Evolutionary conservation across 2,888 invertebrate species (phyloP), one percentile per base, ranked within the genome.

Genomic region (Chrysopilus asiliformis): DNA sequence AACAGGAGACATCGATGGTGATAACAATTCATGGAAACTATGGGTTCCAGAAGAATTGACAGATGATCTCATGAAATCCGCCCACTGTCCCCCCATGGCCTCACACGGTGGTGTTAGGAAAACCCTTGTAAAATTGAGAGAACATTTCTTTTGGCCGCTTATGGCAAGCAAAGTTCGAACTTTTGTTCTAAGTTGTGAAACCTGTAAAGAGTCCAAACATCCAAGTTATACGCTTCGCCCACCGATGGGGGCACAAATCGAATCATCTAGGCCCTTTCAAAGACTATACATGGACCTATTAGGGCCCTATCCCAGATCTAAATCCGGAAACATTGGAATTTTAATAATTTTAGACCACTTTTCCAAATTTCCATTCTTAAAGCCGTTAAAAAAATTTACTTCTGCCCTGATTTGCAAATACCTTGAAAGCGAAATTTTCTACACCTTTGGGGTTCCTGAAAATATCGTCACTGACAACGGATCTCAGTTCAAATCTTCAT

Each of bases 381-480:
- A 14, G 25, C 20, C 41, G 3, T 14, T 36, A 3, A 2, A 27
- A 7, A 32, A n/a, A 18, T 36, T 39, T 9, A 34, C 36, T 4
- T 24, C 41, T 13, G 7, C 18, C 1, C 28, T 30, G 16, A 34
- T 41, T 17, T n/a, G 26, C 3, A n/a, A 14, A 8, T 45, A 30
- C 17, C 12, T 42, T 33, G 32, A 33, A 8, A 14, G 43, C 10
- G 44, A 50, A 9, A 43, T 50, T 1, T 50, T 52, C 26, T 34
- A 45, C n/a, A 16, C 44, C n/a, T n/a, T n/a, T n/a, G n/a, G n/a
- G n/a, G n/a, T n/a, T n/a, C n/a, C n/a, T n/a, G n/a, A n/a, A n/a
- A 8, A 53, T 48, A 22, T 49, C 5, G 47, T 49, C 12, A 38
- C 40, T n/a, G 51, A 55, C 32, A 53, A 53, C 40, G 51, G 52